These are phyloP conservation scores for Apantesis nais DNA, from an alignment of 2,888 invertebrate species.

Conservation along the genomic window DNA sequence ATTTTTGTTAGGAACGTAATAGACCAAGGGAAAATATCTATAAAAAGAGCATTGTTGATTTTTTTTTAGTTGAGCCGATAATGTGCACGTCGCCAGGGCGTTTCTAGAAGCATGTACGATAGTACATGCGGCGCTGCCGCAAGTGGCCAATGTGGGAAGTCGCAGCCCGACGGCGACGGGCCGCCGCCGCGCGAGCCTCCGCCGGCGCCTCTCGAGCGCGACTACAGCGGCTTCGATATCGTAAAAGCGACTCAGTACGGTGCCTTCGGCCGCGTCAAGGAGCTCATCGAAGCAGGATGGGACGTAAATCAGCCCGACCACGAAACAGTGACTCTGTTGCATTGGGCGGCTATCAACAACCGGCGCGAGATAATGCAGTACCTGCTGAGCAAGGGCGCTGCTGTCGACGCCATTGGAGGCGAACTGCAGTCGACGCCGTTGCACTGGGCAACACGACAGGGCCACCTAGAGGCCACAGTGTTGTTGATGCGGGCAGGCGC, in stretches of 20 bases:
- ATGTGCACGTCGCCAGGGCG: constrained; percentile 34
- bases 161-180: constrained; percentile 87
- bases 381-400: constrained; percentile 91
- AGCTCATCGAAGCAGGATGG: constrained; percentile 96
- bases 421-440: constrained; percentile 98
- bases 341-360: constrained; percentile 99
- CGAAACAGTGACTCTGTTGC: constrained; percentile 98
- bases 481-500: constrained; percentile 93
- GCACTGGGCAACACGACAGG: constrained; percentile 99
- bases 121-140: constrained; percentile 90
- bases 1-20: constrained; percentile 15
- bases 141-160: constrained; percentile 87
- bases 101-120: constrained; percentile 86
- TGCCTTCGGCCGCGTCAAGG: constrained; percentile 91
- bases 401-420: constrained; percentile 97
- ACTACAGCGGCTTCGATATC: constrained; percentile 95
- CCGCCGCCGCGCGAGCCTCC: constrained; percentile 87
- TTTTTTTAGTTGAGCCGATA: constrained; percentile 11
- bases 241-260: constrained; percentile 99
- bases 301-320: constrained; percentile 97
- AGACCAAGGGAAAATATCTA: constrained; percentile 18
- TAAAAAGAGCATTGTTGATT: constrained; percentile 8
- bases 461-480: constrained; percentile 93
- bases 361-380: constrained; percentile 96
- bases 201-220: constrained; percentile 85